Percentiles rank a stretch among this genome's conserved stretches.
These are phyloP conservation scores for Homarus americanus DNA, from an alignment of 1,140 invertebrate genomes.

Conservation along the genomic window DNA sequence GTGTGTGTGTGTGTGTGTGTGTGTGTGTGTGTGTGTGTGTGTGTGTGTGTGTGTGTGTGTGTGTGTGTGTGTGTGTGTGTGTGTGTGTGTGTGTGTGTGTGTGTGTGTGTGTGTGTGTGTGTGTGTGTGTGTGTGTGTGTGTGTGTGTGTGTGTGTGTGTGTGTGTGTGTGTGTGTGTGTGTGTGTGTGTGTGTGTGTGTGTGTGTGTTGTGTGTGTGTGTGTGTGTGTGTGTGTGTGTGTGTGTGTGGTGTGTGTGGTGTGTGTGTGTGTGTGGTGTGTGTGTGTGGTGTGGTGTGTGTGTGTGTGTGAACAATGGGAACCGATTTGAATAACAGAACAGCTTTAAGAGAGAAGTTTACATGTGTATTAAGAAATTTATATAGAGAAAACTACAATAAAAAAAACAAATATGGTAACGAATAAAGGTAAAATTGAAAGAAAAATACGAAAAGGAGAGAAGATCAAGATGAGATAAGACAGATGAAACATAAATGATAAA, in stretches of 20 bases:
- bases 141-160: slow-evolving; percentile 1
- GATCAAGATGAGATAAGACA: no score
- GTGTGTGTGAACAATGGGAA: background rate
- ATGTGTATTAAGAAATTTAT: no score
- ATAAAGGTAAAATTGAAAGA: no score
- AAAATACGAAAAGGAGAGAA: no score
- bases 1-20: background rate
- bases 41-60: background rate
- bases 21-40: background rate
- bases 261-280: no score
- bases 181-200: background rate
- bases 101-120: background rate
- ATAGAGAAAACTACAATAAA: no score
- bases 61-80: background rate
- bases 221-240: slow-evolving; percentile 25
- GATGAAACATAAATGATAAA: no score
- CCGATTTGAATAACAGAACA: no score
- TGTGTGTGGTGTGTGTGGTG: no score
- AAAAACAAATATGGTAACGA: no score
- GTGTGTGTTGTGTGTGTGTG: slow-evolving; percentile 14
- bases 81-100: background rate
- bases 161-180: background rate
- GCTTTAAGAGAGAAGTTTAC: no score
- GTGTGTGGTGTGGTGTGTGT: no score
- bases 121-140: background rate